A percentile compares a stretch with the other conserved stretches of the same genome.
These are phyloP conservation scores for Caenorhabditis imperialis DNA, from an alignment of 2,888 invertebrate genomes.

Conservation along the genomic window DNA sequence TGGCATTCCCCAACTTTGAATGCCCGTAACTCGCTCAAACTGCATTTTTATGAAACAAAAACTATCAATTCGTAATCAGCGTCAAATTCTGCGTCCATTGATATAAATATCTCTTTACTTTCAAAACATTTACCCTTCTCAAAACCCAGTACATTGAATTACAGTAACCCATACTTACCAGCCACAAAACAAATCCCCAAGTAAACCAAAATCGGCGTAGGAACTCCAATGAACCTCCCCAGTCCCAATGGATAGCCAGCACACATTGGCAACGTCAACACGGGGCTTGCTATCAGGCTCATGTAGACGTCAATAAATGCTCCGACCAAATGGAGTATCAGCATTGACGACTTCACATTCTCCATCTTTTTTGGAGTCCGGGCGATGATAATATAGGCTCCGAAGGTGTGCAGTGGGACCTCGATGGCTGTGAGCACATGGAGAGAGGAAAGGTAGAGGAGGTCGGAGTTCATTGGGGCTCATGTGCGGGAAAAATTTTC, in stretches of 20 bases:
- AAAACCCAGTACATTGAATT: too few relatives aligned
- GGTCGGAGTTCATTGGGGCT: slow-evolving; percentile 21
- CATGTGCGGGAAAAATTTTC: too few relatives aligned
- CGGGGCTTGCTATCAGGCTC: slow-evolving; percentile 33
- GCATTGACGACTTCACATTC: slow-evolving; percentile 25
- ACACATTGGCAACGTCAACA: slow-evolving; percentile 31
- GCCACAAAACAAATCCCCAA: slow-evolving; percentile 35
- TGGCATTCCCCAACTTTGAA: too few relatives aligned
- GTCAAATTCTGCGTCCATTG: too few relatives aligned
- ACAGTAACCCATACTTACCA: slow-evolving; percentile 22
- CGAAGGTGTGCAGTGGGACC: slow-evolving; percentile 24
- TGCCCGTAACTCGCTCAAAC: too few relatives aligned
- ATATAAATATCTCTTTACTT: too few relatives aligned
- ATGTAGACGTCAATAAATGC: slow-evolving; percentile 33
- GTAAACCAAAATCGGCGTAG: slow-evolving; percentile 28
- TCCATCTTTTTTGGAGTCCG: slow-evolving; percentile 33
- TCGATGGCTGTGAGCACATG: slow-evolving; percentile 33
- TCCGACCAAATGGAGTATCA: slow-evolving; percentile 28
- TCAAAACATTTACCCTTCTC: too few relatives aligned
- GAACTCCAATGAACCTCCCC: slow-evolving; percentile 16
- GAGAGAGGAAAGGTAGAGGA: slow-evolving; percentile 9
- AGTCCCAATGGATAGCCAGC: slow-evolving; percentile 33
- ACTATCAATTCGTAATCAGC: too few relatives aligned
- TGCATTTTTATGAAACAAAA: too few relatives aligned
- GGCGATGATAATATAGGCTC: slow-evolving; percentile 24